A percentile compares a stretch with the other conserved stretches of the same genome.
Conservation (phyloP, 92 coral and sea anemone genomes). For the Zoanthus sociatus region DNA sequence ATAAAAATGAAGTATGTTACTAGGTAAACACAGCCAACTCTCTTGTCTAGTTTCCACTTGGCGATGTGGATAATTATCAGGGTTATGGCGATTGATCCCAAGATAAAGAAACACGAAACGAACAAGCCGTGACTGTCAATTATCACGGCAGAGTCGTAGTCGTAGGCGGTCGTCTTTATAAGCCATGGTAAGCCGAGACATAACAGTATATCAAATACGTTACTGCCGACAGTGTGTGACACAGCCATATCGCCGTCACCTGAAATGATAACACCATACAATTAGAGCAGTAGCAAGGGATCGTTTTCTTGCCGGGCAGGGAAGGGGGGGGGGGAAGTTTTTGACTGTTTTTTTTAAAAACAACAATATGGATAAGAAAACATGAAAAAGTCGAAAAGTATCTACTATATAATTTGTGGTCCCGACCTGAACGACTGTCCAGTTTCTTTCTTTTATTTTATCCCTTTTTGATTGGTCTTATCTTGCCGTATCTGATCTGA, state of each 20-base stretch:
- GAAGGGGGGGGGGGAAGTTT: too few relatives aligned
- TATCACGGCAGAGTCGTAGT: conserved; percentile 87
- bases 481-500: too few relatives aligned
- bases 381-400: too few relatives aligned
- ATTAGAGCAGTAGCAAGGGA: background rate
- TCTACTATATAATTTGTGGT: too few relatives aligned
- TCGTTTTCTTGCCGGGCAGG: too few relatives aligned
- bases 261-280: conserved; percentile 1
- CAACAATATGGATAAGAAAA: too few relatives aligned
- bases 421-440: too few relatives aligned
- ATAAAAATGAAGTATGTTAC: conserved; percentile 87
- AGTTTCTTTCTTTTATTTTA: too few relatives aligned
- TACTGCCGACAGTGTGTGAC: conserved; percentile 98
- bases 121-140: conserved; percentile 97
- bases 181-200: conserved; percentile 99
- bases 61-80: conserved; percentile 84
- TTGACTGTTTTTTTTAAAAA: too few relatives aligned
- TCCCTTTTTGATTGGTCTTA: too few relatives aligned
- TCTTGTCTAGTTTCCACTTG: conserved; percentile 87
- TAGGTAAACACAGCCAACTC: conserved; percentile 90
- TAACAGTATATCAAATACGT: conserved; percentile 92
- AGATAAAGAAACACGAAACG: conserved; percentile 93
- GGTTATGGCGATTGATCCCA: conserved; percentile 92
- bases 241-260: conserved; percentile 99
- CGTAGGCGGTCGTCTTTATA: conserved; percentile 92